Percentiles rank a stretch among this genome's conserved stretches.
phyloP scores from a whole-genome alignment of 2,888 invertebrate genomes.

The Metalampra italica region DNA sequence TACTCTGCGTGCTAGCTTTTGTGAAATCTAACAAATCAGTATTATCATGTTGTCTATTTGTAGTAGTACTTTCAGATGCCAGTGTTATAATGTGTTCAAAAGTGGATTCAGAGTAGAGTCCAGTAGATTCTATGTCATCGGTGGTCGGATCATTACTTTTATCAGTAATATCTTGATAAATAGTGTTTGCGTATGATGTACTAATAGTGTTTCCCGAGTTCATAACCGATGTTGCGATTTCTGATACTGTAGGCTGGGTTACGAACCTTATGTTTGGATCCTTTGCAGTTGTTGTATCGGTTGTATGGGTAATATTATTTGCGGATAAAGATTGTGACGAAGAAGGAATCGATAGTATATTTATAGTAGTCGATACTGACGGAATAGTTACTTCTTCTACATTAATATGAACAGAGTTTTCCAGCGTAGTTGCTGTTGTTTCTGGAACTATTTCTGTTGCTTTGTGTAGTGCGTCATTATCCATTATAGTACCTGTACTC shows the following conservation, averaged over 20 bases:
- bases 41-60: not conserved
- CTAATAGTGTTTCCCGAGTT: not conserved
- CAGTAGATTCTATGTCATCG: conserved; percentile 8
- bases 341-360: not conserved
- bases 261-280: no score
- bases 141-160: not conserved
- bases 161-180: not conserved
- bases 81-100: conserved; percentile 15
- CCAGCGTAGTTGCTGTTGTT: not conserved
- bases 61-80: conserved; percentile 8
- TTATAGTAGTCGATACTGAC: not conserved
- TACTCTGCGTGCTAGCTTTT: no score
- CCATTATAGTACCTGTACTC: not conserved
- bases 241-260: no score
- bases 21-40: not conserved
- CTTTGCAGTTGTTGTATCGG: not conserved
- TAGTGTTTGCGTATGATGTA: not conserved
- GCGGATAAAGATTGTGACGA: not conserved
- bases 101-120: conserved; percentile 14
- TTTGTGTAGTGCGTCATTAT: not conserved
- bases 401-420: not conserved
- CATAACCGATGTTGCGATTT: no score
- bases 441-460: not conserved
- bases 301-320: no score
- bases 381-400: not conserved